These are phyloP conservation scores for Drosophila subquinaria DNA, from an alignment of 2,888 invertebrate genomes.

Conservation along the genomic window DNA sequence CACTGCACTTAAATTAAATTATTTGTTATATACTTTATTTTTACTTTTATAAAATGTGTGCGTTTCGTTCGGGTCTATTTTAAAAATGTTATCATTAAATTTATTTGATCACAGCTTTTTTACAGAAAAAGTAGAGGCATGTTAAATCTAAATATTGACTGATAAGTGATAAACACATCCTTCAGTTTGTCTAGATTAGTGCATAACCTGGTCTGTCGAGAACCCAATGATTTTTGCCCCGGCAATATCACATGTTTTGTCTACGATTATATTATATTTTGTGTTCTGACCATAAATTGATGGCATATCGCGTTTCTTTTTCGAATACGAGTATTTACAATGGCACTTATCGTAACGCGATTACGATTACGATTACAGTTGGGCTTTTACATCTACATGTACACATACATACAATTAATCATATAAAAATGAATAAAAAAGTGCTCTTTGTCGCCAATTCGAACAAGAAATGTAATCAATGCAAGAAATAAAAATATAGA, in stretches of 20 bases:
- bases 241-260: conserved; percentile 18
- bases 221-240: conserved; percentile 3
- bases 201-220: conserved; percentile 22
- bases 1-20: no score
- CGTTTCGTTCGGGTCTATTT: no score
- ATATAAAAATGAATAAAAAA: conserved; percentile 1
- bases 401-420: background rate
- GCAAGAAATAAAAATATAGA: background rate
- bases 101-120: background rate
- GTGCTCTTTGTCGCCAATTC: background rate
- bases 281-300: conserved; percentile 34
- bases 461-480: background rate
- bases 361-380: conserved; percentile 37
- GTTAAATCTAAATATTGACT: background rate
- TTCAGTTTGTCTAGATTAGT: conserved; percentile 31
- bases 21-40: no score
- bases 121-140: background rate
- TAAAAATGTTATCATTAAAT: no score
- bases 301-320: conserved; percentile 37
- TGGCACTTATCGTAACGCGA: conserved; percentile 30
- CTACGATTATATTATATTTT: conserved; percentile 17
- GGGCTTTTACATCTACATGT: conserved; percentile 19
- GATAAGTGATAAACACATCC: conserved; percentile 34
- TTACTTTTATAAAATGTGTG: no score
- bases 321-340: conserved; percentile 45